Evolutionary conservation across 1,140 invertebrate species (phyloP), one percentile per base, ranked within the genome.

Genomic region (Diorhabda sublineata): DNA sequence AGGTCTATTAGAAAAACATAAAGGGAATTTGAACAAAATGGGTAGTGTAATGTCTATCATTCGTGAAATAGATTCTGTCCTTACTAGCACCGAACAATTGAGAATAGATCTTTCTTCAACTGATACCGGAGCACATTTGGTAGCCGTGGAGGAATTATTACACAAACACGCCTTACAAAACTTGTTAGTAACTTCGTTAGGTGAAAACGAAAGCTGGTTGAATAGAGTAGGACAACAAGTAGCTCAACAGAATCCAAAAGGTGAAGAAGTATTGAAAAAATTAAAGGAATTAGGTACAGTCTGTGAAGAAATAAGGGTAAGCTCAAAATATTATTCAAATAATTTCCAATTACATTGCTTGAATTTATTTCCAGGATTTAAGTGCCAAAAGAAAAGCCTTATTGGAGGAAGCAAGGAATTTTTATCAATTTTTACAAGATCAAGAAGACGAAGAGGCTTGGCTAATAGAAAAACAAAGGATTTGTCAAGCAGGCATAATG

Each of bases 371-470:
- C 62, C 69, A 78, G 73, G 70, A 76, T 62, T 69, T 72, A 58
- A 91, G 90, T 56, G 90, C 91, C 68, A 88, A 91, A 68, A 87
- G 96, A 11, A 89, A 94, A 67, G 88, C 88, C 0, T 87, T 91
- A 5, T 83, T 99, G 7, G 94, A 98, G 79, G 94, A 97, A 71
- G 95, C 95, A 0, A 86, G 95, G 70, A 93, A 95, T 76, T 95
- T 96, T 76, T 98, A 93, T 80, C 95, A 98, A 79, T 98, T 99
- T 82, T 84, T 98, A 64, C 91, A 95, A 86, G 95, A 97, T 80
- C 92, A 95, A 71, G 78, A 80, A 66, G 91, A 93, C 71, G 93
- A 95, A 79, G 92, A 93, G 83, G 91, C 93, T 0, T 98, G 96
- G 92, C 81, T 98, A 42, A 88, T 94, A 5, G 96, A 98, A 76